Conservation (phyloP, 2,113 vertebrate genomes). For the Pycnonotus jocosus region DNA sequence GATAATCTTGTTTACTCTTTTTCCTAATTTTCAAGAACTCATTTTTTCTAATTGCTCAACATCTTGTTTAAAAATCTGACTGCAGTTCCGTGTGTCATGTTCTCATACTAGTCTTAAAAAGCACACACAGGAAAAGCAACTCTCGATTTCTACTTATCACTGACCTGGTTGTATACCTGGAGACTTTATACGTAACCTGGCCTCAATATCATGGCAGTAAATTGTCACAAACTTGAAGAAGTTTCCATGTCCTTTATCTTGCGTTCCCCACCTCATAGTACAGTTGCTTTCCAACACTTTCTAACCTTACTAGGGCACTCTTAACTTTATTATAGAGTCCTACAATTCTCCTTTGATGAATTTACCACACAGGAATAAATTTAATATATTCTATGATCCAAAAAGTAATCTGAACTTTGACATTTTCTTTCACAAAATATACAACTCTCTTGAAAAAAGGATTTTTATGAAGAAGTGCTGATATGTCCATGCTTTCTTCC, state of each 20-base stretch:
- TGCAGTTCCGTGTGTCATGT: neutral
- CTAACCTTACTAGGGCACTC: neutral
- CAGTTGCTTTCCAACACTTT: neutral
- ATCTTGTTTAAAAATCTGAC: neutral
- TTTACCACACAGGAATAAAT: conserved; percentile 2
- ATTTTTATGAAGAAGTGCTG: neutral
- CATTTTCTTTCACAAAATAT: neutral
- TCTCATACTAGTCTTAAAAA: neutral
- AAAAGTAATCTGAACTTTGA: neutral
- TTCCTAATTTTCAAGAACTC: neutral
- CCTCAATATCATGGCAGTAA: neutral
- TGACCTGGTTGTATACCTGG: neutral
- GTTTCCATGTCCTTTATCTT: neutral
- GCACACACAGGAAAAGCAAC: neutral
- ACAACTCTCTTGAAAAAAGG: neutral
- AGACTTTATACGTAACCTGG: neutral
- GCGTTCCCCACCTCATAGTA: neutral
- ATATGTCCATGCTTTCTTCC: neutral
- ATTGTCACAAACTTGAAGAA: neutral
- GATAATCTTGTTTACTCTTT: neutral
- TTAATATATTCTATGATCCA: neutral
- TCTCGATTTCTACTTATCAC: neutral
- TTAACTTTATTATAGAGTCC: neutral
- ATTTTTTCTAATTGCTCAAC: neutral
- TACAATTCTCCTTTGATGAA: neutral